Base-by-base conservation (phyloP, 2,888 invertebrate genomes). In the Troides oblongomaculatus region DNA sequence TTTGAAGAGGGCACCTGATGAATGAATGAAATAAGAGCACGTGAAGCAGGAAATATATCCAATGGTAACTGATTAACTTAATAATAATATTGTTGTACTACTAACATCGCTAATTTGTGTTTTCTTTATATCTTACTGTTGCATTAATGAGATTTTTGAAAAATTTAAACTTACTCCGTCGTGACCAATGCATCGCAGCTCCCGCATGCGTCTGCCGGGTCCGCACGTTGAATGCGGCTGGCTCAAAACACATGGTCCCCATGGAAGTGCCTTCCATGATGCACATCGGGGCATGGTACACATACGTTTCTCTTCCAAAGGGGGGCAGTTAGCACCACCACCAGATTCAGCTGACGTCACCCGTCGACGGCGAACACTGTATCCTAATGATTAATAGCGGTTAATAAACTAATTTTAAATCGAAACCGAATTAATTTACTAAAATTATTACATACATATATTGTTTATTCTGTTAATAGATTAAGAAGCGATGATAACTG, bases 181-280 rank as follows among this genome's bases (percentile, higher is more conserved):
- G 76, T 93, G 93, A 61, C 93, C 93, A 10, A 93, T 84, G 74
- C 95, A 95, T 71, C 93, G 80, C 18, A 94, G 86, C 62, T 93
- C 93, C 57, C 95, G 85, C 61, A 87, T 93, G 43, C 94, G 85
- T 67, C 91, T 89, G 7, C 95, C 95, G 0, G 94, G 93, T 0
- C 95, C 95, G 77, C 95, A 95, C 4, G 85, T 84, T 0, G 89
- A 83, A 66, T 93, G 84, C 0, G 90, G 84, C 72, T 87, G 87
- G 72, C 76, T 84, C 43, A 92, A 83, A 39, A 90, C 92, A 74
- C 93, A 94, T 0, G 91, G 88, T 12, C 93, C 92, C 94, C 93
- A 94, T 0, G 91, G 88, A n/a, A 90, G 84, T 0, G 92, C 86
- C 68, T 82, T 86, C 94, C 94, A 94, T 0, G 89, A 84, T 3